Conservation (phyloP, 2,888 invertebrate genomes). For the Spodoptera picta region DNA sequence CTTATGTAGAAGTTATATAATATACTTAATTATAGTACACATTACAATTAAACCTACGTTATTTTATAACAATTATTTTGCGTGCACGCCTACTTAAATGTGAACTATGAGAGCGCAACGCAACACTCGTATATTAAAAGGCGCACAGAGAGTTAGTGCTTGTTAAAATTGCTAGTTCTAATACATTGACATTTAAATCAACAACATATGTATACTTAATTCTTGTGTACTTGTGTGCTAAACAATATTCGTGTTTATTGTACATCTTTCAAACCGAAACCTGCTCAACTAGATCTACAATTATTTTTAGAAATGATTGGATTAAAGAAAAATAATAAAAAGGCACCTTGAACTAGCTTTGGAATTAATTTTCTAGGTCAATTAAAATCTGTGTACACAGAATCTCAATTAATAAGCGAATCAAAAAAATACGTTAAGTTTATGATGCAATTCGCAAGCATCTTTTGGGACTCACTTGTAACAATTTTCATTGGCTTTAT, state of each 20-base stretch:
- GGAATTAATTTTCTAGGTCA: constrained; percentile 1
- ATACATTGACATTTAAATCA: constrained; percentile 49
- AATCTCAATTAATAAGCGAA: no score
- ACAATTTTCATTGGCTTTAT: no score
- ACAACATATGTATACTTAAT: constrained; percentile 4
- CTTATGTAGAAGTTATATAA: no score
- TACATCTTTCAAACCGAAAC: constrained; percentile 72
- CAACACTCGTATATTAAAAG: constrained; percentile 16
- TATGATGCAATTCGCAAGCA: no score
- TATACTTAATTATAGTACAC: no score
- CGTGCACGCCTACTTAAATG: no score
- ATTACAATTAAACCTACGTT: no score
- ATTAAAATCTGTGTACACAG: background rate
- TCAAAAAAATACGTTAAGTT: no score
- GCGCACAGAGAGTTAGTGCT: constrained; percentile 22
- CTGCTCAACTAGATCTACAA: constrained; percentile 67
- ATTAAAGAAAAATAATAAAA: constrained; percentile 27
- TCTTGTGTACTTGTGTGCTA: constrained; percentile 33
- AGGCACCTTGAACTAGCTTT: background rate
- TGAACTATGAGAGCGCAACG: constrained; percentile 7
- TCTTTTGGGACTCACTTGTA: no score
- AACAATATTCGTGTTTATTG: constrained; percentile 56
- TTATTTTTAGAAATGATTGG: constrained; percentile 63
- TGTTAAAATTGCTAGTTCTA: constrained; percentile 47
- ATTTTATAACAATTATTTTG: no score